Evolutionary conservation across 1,140 invertebrate species (phyloP).

Genomic region (Megalopta genalis): DNA sequence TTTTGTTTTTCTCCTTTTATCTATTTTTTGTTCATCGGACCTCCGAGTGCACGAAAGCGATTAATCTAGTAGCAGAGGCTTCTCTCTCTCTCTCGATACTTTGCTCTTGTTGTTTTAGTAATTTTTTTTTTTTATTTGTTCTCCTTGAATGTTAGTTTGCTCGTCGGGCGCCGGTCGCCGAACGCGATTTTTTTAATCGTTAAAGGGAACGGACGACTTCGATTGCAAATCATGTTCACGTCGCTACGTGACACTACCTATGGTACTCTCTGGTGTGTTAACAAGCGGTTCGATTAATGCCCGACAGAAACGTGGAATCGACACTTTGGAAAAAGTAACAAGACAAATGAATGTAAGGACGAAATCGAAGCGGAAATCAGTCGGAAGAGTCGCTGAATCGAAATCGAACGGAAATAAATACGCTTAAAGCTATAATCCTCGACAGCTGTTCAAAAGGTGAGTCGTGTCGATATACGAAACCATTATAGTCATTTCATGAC

Average conservation of each 20-base stretch:
- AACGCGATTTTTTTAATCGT: constrained; percentile 4
- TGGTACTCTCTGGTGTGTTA: background rate
- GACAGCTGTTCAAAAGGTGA: constrained; percentile 53
- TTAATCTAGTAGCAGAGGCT: constrained; percentile 59
- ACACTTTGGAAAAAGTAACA: background rate
- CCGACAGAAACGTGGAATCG: too few species aligned
- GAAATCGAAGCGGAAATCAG: too few species aligned
- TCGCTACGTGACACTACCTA: background rate
- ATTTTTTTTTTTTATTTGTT: too few species aligned
- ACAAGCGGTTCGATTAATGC: background rate
- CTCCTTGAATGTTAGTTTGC: constrained; percentile 47
- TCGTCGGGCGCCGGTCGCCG: constrained; percentile 39
- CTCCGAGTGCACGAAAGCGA: constrained; percentile 51
- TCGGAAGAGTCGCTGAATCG: background rate
- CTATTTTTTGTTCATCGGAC: constrained; percentile 41
- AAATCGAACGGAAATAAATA: constrained; percentile 44
- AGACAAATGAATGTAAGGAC: background rate
- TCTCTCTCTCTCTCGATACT: constrained; percentile 56
- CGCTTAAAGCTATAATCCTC: constrained; percentile 52
- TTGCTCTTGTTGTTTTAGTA: constrained; percentile 45
- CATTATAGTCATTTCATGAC: constrained; percentile 77
- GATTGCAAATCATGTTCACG: background rate
- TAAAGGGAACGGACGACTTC: background rate
- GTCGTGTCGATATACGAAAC: constrained; percentile 67
- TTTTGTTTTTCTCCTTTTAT: background rate